Percentiles rank a stretch among this genome's conserved stretches.
Conservation (phyloP, 2,797 vertebrate genomes). For the Dallia pectoralis region DNA sequence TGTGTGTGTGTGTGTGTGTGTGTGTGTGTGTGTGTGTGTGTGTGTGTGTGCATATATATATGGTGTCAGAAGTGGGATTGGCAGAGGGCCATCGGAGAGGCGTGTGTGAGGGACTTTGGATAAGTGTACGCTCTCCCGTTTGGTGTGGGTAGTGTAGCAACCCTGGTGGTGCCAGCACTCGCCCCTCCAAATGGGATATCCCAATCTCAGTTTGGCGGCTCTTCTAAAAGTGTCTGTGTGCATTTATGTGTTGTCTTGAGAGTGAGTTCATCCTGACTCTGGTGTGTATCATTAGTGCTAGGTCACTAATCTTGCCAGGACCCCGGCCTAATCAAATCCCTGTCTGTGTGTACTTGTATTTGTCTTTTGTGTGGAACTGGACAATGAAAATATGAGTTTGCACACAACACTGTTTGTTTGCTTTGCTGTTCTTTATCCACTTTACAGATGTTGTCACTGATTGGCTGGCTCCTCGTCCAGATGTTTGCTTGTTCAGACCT, state of each 20-base stretch:
- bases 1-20: background rate
- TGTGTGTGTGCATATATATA: conserved; percentile 7
- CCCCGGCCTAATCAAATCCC: too few species aligned
- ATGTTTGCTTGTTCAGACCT: conserved; percentile 55
- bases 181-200: too few species aligned
- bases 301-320: too few species aligned
- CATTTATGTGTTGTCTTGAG: background rate
- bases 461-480: conserved; percentile 56
- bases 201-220: too few species aligned
- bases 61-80: too few species aligned
- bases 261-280: conserved; percentile 8
- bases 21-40: conserved; percentile 9
- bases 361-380: conserved; percentile 46
- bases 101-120: too few species aligned
- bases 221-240: background rate
- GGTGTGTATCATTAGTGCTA: background rate
- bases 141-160: too few species aligned
- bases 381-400: conserved; percentile 27
- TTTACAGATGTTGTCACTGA: conserved; percentile 59
- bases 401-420: conserved; percentile 53
- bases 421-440: conserved; percentile 51
- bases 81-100: too few species aligned
- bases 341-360: conserved; percentile 32
- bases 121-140: too few species aligned
- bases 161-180: too few species aligned